Evolutionary conservation across 2,797 vertebrate genomes (phyloP).

Genomic region (Lates japonicus): DNA sequence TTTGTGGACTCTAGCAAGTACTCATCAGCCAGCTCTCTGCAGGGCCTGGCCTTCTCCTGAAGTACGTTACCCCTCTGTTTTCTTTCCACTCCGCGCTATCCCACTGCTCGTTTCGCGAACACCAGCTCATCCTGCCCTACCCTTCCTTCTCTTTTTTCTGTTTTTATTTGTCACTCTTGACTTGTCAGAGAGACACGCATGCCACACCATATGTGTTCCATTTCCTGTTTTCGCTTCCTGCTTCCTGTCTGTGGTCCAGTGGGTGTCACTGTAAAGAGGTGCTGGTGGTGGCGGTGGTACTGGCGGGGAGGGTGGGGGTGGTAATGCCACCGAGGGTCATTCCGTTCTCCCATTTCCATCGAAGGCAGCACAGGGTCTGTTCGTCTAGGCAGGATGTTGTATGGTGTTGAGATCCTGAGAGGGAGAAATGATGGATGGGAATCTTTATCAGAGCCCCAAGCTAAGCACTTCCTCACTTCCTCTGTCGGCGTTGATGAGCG

Average conservation of each 20-base stretch:
- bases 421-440: slow-evolving; percentile 84
- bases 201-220: slow-evolving; percentile 82
- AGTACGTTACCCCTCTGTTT: slow-evolving; percentile 87
- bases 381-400: slow-evolving; percentile 79
- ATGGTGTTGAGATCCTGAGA: slow-evolving; percentile 79
- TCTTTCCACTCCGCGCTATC: slow-evolving; percentile 75
- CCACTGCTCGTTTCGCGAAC: slow-evolving; percentile 80
- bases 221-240: slow-evolving; percentile 88
- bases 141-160: slow-evolving; percentile 65
- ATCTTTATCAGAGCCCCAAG: slow-evolving; percentile 83
- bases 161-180: slow-evolving; percentile 79
- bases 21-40: slow-evolving; percentile 95
- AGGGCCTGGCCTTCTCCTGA: slow-evolving; percentile 98
- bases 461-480: slow-evolving; percentile 87
- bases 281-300: neutral
- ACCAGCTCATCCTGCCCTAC: slow-evolving; percentile 77
- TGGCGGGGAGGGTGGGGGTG: neutral
- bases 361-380: slow-evolving; percentile 47
- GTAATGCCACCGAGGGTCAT: slow-evolving; percentile 64
- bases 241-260: slow-evolving; percentile 76
- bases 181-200: slow-evolving; percentile 66
- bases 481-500: slow-evolving; percentile 83
- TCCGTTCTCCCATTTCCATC: slow-evolving; percentile 72
- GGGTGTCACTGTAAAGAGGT: slow-evolving; percentile 46
- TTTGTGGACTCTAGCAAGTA: slow-evolving; percentile 99